phyloP scores from a whole-genome alignment of 1,140 invertebrate genomes.

The Bradysia coprophila region DNA sequence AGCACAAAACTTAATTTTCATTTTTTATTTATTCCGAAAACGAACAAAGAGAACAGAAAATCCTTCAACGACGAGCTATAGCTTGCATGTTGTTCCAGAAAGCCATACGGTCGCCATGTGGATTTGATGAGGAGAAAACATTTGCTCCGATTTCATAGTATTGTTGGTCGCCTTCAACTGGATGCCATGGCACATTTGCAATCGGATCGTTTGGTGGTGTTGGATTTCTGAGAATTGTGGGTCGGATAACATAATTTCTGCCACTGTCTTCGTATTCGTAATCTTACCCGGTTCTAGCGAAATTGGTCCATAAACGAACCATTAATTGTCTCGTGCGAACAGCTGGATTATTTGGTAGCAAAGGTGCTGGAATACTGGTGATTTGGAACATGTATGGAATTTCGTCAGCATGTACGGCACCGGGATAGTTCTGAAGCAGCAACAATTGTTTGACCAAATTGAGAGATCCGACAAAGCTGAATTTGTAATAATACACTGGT shows the following conservation, averaged over 20 bases:
- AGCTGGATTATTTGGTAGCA: conserved; percentile 1
- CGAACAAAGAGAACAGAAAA: no score
- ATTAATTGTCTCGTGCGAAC: conserved; percentile 16
- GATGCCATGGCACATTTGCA: not conserved
- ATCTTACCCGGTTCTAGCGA: conserved; percentile 29
- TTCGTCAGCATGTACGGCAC: conserved; percentile 25
- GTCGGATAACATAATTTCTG: not conserved
- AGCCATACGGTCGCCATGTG: not conserved
- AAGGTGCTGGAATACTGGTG: conserved; percentile 12
- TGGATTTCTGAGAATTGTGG: not conserved
- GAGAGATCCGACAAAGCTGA: conserved; percentile 1
- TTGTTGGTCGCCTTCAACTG: not conserved
- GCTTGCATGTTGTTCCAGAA: no score
- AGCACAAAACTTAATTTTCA: no score
- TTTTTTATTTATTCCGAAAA: no score
- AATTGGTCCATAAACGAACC: conserved; percentile 30
- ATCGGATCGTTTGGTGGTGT: not conserved
- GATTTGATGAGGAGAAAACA: not conserved
- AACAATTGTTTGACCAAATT: conserved; percentile 2
- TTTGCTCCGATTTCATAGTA: not conserved
- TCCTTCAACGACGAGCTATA: no score
- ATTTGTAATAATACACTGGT: conserved; percentile 2
- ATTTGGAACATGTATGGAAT: conserved; percentile 24
- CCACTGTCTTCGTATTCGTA: not conserved
- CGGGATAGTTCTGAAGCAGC: conserved; percentile 5